Base-by-base conservation (phyloP, 2,797 vertebrate species). In the Enteromius fasciolatus region DNA sequence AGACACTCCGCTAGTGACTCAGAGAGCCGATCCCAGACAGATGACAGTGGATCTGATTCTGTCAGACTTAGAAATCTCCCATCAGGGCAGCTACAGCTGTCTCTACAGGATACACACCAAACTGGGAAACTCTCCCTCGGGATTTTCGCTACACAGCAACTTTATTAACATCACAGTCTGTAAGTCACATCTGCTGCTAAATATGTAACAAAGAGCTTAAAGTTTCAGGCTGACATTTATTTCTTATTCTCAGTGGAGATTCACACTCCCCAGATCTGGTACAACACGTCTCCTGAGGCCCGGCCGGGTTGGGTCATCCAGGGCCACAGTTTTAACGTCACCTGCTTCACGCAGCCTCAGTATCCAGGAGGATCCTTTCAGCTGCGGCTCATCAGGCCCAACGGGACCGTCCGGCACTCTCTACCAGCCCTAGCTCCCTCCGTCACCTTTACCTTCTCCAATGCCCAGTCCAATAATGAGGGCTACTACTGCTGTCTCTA, bases 401-500 rank as follows among this genome's bases (percentile, higher is more conserved):
- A 94, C 0, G 94, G 93, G 80, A 94, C 94, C 0, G 90, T 94
- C 79, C 93, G 93, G 17, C 94, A 94, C 88, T 92, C 93, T 23
- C 90, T 95, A 52, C 92, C 94, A 0, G 94, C 94, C 33, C 91
- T 91, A 80, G 48, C 87, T 3, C 86, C 90, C 0, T 90, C 90
- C 0, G 93, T 93, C 83, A 94, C 93, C 4, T 95, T 95, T 86
- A 92, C 91, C 78, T 95, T 95, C 74, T 84, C 93, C 81, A 92
- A 83, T 12, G 94, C 94, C 36, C 93, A 94, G 89, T 90, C 89
- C 80, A 90, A 91, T 83, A 92, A 93, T 3, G 93, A 95, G 90
- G 94, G 94, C 85, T 94, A 95, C 90, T 95, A 95, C 87, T 94
- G 93, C 91, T 95, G 94, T 85, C 90, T 94, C 86, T 94, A 94